phyloP scores from a whole-genome alignment of 2,797 vertebrate species.

The Gobionotothen gibberifrons region DNA sequence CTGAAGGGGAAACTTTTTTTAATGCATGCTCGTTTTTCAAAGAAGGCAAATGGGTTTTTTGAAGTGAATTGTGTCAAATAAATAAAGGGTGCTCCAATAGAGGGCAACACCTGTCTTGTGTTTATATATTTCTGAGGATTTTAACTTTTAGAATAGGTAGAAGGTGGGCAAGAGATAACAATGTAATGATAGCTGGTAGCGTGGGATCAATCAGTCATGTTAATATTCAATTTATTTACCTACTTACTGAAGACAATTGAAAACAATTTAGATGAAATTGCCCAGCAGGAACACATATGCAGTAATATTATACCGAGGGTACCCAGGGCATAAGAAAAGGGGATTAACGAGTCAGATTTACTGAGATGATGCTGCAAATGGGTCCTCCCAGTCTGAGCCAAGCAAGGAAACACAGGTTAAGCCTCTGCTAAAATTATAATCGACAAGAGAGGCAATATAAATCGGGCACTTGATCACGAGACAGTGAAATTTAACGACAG shows the following conservation, averaged over 20 bases:
- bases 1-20: slow-evolving; percentile 56
- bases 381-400: slow-evolving; percentile 26
- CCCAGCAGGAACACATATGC: slow-evolving; percentile 11
- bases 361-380: slow-evolving; percentile 43
- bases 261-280: background rate
- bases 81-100: slow-evolving; percentile 32
- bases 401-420: slow-evolving; percentile 44
- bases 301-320: slow-evolving; percentile 23
- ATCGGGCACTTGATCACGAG: slow-evolving; percentile 43
- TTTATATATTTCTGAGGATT: slow-evolving; percentile 13
- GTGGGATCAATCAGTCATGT: background rate
- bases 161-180: background rate
- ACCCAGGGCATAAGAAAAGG: background rate
- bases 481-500: slow-evolving; percentile 43
- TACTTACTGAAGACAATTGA: slow-evolving; percentile 3
- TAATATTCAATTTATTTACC: slow-evolving; percentile 1
- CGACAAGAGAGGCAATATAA: slow-evolving; percentile 18
- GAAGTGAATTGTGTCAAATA: slow-evolving; percentile 49
- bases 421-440: slow-evolving; percentile 32
- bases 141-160: slow-evolving; percentile 16
- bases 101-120: slow-evolving; percentile 39
- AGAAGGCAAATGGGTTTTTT: slow-evolving; percentile 36
- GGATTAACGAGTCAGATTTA: slow-evolving; percentile 30
- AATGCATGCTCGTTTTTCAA: slow-evolving; percentile 52
- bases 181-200: background rate